Conservation (phyloP, 2,113 vertebrate genomes). For the Seriola rivoliana region DNA sequence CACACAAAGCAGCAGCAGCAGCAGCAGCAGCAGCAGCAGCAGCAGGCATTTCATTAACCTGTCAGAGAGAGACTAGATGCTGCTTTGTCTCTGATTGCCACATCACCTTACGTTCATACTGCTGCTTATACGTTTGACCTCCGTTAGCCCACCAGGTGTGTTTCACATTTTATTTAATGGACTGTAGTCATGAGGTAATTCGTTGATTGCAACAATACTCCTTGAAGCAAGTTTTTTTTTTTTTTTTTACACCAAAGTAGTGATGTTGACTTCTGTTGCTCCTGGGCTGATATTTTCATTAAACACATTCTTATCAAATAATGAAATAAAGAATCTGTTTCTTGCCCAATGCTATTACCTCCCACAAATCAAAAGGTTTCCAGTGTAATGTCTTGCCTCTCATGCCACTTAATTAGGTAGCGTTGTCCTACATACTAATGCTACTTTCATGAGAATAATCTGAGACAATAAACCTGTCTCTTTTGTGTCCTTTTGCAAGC, state of each 20-base stretch:
- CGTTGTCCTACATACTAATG: slow-evolving; percentile 79
- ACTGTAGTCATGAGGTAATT: slow-evolving; percentile 78
- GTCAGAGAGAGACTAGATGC: slow-evolving; percentile 52
- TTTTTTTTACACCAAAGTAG: slow-evolving; percentile 64
- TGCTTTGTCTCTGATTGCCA: slow-evolving; percentile 75
- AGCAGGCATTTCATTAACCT: slow-evolving; percentile 70
- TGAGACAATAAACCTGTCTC: slow-evolving; percentile 80
- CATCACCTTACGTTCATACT: slow-evolving; percentile 56
- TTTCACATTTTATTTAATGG: slow-evolving; percentile 82
- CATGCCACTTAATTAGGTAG: slow-evolving; percentile 79
- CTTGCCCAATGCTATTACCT: slow-evolving; percentile 79
- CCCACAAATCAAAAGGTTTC: slow-evolving; percentile 81
- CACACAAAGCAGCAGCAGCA: no score
- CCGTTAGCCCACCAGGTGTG: slow-evolving; percentile 80
- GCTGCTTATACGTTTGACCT: slow-evolving; percentile 71
- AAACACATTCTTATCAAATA: slow-evolving; percentile 86
- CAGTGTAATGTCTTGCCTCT: slow-evolving; percentile 79
- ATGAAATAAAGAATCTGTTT: slow-evolving; percentile 84
- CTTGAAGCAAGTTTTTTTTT: slow-evolving; percentile 67
- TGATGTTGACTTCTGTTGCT: slow-evolving; percentile 77
- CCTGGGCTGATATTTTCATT: slow-evolving; percentile 87
- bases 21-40: slow-evolving; percentile 17
- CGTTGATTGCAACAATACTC: slow-evolving; percentile 57
- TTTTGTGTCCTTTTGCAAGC: slow-evolving; percentile 78
- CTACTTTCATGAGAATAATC: slow-evolving; percentile 82